Conservation (phyloP, 2,888 invertebrate species). For the Zhuqinia jingwanae region DNA sequence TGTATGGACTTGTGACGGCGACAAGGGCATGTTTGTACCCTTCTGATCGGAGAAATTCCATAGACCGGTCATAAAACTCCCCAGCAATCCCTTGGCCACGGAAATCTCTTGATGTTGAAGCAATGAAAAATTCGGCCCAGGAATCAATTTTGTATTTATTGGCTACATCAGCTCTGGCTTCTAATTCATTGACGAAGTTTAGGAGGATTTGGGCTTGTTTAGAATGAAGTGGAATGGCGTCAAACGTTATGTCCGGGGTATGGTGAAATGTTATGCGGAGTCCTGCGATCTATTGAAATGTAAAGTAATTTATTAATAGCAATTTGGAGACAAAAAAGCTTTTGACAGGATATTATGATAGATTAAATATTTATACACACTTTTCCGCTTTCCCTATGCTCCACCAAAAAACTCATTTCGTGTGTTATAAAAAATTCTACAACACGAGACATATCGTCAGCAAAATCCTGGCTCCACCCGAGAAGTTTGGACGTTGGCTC, state of each 20-base stretch:
- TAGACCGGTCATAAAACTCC: conserved; percentile 68
- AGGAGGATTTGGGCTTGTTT: conserved; percentile 45
- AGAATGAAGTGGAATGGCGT: conserved; percentile 18
- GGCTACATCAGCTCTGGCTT: conserved; percentile 33
- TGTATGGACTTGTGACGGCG: conserved; percentile 56
- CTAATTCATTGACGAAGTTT: conserved; percentile 57
- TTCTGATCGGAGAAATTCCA: conserved; percentile 65
- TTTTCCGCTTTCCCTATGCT: conserved; percentile 65
- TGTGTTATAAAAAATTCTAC: conserved; percentile 46
- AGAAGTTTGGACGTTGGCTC: conserved; percentile 64
- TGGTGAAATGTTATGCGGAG: conserved; percentile 66
- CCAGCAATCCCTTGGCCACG: conserved; percentile 62
- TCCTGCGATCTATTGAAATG: conserved; percentile 61
- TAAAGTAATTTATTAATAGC: no score
- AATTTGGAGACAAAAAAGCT: no score
- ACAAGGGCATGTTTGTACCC: conserved; percentile 67
- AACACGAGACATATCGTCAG: conserved; percentile 54
- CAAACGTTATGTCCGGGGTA: conserved; percentile 42
- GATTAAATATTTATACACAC: conserved; percentile 11
- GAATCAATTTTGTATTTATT: conserved; percentile 29
- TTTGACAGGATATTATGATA: background rate
- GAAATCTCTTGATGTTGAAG: conserved; percentile 56
- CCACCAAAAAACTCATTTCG: conserved; percentile 66
- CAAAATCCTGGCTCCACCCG: conserved; percentile 63
- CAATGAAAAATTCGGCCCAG: conserved; percentile 69